phyloP scores from a whole-genome alignment of 2,888 invertebrate genomes.

The Galeopsomyia nigrocyanea region DNA sequence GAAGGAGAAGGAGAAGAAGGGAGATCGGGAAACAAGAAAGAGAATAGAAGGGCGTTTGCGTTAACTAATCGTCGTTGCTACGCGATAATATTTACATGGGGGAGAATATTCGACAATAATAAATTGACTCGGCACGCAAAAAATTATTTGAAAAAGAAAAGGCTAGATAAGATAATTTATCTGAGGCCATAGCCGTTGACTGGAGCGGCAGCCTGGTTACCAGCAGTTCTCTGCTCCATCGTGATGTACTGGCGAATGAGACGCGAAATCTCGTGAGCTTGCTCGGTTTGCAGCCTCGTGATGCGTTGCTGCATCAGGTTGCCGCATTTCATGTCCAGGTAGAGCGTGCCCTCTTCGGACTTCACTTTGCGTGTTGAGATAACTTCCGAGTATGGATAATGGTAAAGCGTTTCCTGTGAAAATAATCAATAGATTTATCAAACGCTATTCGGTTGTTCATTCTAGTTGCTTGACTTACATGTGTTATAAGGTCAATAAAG shows the following conservation, averaged over 20 bases:
- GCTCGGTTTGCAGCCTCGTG: conserved; percentile 95
- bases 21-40: conserved; percentile 18
- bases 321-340: conserved; percentile 97
- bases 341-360: conserved; percentile 91
- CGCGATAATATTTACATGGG: conserved; percentile 58
- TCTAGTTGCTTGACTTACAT: conserved; percentile 72
- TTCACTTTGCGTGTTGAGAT: conserved; percentile 94
- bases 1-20: conserved; percentile 20
- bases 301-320: conserved; percentile 96
- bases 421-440: conserved; percentile 3
- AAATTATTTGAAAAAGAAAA: no score
- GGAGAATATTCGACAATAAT: neutral
- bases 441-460: conserved; percentile 8
- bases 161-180: conserved; percentile 53
- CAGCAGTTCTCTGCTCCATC: conserved; percentile 78
- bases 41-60: conserved; percentile 30
- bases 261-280: conserved; percentile 97
- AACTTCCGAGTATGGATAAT: conserved; percentile 95
- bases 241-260: conserved; percentile 97
- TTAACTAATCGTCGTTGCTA: conserved; percentile 56
- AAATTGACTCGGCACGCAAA: neutral
- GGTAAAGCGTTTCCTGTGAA: conserved; percentile 85
- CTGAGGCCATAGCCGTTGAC: conserved; percentile 63
- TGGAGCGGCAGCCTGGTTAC: conserved; percentile 56
- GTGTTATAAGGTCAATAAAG: conserved; percentile 91